Base-by-base conservation (phyloP, 2,797 vertebrate genomes). In the Poecilia picta region DNA sequence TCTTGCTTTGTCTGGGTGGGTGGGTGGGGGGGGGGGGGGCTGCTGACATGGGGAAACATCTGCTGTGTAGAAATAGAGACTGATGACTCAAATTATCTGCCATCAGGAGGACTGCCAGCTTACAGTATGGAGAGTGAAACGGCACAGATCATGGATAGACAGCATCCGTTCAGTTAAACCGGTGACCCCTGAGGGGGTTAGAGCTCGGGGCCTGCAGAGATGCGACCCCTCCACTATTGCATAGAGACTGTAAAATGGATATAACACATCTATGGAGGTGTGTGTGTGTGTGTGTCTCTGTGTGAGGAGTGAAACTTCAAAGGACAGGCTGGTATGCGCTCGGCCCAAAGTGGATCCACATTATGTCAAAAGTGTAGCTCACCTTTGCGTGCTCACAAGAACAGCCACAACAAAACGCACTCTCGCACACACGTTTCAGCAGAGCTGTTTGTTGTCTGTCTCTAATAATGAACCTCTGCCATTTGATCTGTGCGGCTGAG, bases 21-120 rank as follows among this genome's bases (percentile, higher is more conserved):
- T 33, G 33, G 33, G 33, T 2, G 86, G 85, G 85, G 81, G 84
- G 91, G 82, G 84, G 86, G 83, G 82, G 91, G 84, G 82, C 86
- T 90, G 92, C 91, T 96, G 95, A 95, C 93, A 94, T 89, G 89
- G 89, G 91, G 93, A 94, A 95, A 95, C 95, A 96, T 96, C 95
- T 96, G 95, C 92, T 94, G 91, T 66, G 53, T 90, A 88, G 93
- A 96, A 96, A 95, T 94, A 90, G 91, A 95, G 95, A 95, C 93
- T 94, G 93, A 95, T 95, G 95, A 95, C 91, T 92, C 82, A 90
- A 93, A 94, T 94, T 89, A 95, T 92, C 89, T 88, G 92, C 90
- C 90, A 88, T 92, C 89, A 83, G 79, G 85, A 89, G 89, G 88
- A 70, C 92, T 92, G 87, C 85, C 88, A 82, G 91, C 80, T 86